These are phyloP conservation scores for Glossosoma conforme DNA, from an alignment of 1,140 invertebrate species.

Conservation along the genomic window DNA sequence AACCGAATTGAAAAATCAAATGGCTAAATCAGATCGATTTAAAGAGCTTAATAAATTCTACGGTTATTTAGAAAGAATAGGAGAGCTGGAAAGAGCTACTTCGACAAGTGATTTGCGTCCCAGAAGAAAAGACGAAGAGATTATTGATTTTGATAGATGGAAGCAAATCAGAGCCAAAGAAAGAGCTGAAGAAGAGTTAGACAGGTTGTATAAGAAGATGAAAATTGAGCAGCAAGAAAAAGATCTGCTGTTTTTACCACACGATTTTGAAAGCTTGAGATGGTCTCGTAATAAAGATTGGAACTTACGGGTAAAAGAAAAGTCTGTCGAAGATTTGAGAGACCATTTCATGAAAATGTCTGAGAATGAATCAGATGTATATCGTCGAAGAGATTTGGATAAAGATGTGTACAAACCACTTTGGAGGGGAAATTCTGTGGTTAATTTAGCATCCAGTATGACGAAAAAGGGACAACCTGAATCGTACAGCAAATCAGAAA, in stretches of 20 bases:
- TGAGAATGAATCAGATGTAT: constrained; percentile 41
- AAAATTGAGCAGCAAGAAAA: constrained; percentile 75
- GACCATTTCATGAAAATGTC: constrained; percentile 62
- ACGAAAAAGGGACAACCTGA: constrained; percentile 45
- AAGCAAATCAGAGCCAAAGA: constrained; percentile 72
- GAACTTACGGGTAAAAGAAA: constrained; percentile 74
- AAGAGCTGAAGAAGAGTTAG: constrained; percentile 76
- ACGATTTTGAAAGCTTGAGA: constrained; percentile 62
- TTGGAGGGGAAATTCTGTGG: constrained; percentile 77
- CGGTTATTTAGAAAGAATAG: constrained; percentile 77
- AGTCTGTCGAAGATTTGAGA: constrained; percentile 80
- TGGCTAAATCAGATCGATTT: constrained; percentile 73
- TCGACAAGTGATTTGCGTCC: constrained; percentile 65
- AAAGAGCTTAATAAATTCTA: constrained; percentile 83
- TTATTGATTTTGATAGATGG: constrained; percentile 85
- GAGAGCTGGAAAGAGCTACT: constrained; percentile 72
- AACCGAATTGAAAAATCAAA: constrained; percentile 65
- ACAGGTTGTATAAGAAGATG: constrained; percentile 71
- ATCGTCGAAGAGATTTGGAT: constrained; percentile 47
- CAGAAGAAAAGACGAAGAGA: constrained; percentile 65
- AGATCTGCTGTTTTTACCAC: constrained; percentile 75
- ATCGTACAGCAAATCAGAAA: constrained; percentile 8
- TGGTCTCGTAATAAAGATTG: constrained; percentile 71
- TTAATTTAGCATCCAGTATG: constrained; percentile 67
- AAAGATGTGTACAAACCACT: constrained; percentile 72